These are phyloP conservation scores for Diorhabda sublineata DNA, from an alignment of 1,140 invertebrate species.

Conservation along the genomic window DNA sequence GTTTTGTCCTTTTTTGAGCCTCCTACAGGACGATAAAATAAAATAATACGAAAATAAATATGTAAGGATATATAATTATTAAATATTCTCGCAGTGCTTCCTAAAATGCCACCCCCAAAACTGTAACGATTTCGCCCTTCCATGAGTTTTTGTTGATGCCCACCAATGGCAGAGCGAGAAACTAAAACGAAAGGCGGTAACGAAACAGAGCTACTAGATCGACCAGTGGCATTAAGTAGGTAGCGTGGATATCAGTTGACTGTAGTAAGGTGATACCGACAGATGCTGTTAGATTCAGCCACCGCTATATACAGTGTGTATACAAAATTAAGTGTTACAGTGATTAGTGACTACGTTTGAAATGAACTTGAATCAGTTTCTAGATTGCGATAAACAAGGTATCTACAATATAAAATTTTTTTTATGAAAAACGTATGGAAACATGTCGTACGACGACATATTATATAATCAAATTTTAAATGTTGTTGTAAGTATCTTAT, in stretches of 20 bases:
- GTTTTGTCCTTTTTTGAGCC: no score
- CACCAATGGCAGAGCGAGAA: neutral
- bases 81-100: neutral
- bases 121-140: slow-evolving; percentile 1
- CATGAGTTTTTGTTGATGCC: neutral
- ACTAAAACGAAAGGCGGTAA: neutral
- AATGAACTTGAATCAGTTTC: neutral
- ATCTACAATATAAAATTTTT: neutral
- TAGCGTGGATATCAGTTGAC: neutral
- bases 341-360: neutral
- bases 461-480: no score
- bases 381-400: neutral
- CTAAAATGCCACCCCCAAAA: slow-evolving; percentile 1
- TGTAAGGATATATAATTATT: no score
- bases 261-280: neutral
- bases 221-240: neutral
- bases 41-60: no score
- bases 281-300: neutral
- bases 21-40: no score
- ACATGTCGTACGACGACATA: no score
- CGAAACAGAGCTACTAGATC: neutral
- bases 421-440: no score
- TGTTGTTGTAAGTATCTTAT: no score
- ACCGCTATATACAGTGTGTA: neutral
- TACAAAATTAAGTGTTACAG: neutral